Evolutionary conservation across 1,140 invertebrate genomes (phyloP).

Genomic region (Cydia strobilella): DNA sequence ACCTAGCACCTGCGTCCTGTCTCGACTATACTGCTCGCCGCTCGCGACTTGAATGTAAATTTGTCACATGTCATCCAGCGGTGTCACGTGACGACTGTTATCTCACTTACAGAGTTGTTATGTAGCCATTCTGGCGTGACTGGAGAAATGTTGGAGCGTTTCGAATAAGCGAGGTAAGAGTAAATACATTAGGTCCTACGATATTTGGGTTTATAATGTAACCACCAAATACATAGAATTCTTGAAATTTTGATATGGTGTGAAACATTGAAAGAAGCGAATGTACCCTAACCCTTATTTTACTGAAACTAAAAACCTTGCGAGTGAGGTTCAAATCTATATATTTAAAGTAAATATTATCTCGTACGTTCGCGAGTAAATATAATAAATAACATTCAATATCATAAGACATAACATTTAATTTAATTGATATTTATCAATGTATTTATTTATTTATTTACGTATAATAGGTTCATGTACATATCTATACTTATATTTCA

Average conservation of each 20-base stretch:
- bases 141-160: conserved; percentile 16
- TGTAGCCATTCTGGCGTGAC: conserved; percentile 17
- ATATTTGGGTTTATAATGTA: conserved; percentile 5
- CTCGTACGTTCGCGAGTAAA: neutral
- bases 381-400: neutral
- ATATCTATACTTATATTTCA: neutral
- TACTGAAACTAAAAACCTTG: too few species aligned
- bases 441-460: neutral
- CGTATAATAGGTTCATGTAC: neutral
- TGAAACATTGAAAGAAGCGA: neutral
- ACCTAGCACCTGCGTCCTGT: conserved; percentile 26
- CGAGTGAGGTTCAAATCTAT: neutral
- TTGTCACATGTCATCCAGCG: conserved; percentile 33
- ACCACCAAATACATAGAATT: conserved; percentile 1
- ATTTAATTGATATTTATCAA: conserved; percentile 1
- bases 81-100: conserved; percentile 37
- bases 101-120: conserved; percentile 32
- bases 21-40: conserved; percentile 24
- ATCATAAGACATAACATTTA: neutral
- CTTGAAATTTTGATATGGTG: neutral
- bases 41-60: conserved; percentile 36
- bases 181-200: neutral
- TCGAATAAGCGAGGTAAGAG: conserved; percentile 9
- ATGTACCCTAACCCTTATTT: neutral
- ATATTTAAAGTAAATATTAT: neutral